Percentiles rank a stretch among this genome's conserved stretches.
phyloP scores from a whole-genome alignment of 2,797 vertebrate species.

The Lagodon rhomboides region DNA sequence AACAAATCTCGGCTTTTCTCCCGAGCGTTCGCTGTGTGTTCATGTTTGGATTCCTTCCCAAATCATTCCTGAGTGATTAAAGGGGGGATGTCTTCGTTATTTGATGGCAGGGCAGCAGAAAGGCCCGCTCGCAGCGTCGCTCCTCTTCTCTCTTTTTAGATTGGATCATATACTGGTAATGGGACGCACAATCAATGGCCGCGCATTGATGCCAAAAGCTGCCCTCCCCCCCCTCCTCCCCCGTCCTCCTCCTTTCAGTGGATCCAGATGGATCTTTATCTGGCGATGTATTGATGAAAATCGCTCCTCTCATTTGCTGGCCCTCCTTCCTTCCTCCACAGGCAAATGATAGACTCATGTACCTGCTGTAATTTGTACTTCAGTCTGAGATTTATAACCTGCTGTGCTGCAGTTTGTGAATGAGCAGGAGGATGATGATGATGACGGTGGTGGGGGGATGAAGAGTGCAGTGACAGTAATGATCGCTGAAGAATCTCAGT shows the following conservation, averaged over 20 bases:
- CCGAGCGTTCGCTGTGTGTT: constrained; percentile 62
- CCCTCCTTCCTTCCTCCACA: constrained; percentile 80
- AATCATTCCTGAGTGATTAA: constrained; percentile 78
- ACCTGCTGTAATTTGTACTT: constrained; percentile 77
- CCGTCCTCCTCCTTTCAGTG: constrained; percentile 76
- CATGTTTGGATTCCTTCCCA: constrained; percentile 84
- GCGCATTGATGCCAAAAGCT: constrained; percentile 79
- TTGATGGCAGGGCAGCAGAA: constrained; percentile 74
- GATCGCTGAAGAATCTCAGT: constrained; percentile 44
- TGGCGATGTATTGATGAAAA: constrained; percentile 83
- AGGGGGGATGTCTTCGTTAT: constrained; percentile 79
- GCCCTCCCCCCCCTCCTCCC: constrained; percentile 31
- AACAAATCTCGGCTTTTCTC: constrained; percentile 76
- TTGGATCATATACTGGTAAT: constrained; percentile 84
- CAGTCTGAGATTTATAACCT: constrained; percentile 64
- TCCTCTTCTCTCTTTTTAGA: constrained; percentile 77
- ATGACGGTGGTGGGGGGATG: not conserved
- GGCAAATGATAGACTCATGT: constrained; percentile 72
- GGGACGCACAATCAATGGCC: constrained; percentile 85
- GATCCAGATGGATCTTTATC: constrained; percentile 88
- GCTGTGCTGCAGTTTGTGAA: constrained; percentile 59
- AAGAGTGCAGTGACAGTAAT: constrained; percentile 28
- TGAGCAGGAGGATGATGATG: constrained; percentile 31
- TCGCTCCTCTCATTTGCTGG: constrained; percentile 74
- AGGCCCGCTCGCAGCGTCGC: constrained; percentile 62